phyloP scores from a whole-genome alignment of 2,113 vertebrate genomes.

The Carassius auratus region DNA sequence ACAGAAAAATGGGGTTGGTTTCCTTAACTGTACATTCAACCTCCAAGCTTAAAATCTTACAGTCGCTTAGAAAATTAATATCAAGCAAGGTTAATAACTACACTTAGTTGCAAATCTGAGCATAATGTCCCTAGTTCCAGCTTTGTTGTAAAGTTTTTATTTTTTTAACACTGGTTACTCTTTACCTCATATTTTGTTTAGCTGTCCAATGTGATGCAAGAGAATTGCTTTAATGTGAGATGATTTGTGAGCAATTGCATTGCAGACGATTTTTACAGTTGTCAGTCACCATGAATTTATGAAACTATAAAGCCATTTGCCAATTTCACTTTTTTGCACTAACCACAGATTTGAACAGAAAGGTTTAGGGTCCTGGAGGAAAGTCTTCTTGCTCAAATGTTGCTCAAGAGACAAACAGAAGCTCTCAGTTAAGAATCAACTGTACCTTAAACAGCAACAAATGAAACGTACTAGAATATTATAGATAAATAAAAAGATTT shows the following conservation, averaged over 20 bases:
- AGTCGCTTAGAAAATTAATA: neutral
- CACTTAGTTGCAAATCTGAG: neutral
- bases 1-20: too few species aligned
- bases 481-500: neutral
- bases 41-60: neutral
- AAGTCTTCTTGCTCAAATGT: neutral
- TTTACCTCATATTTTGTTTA: neutral
- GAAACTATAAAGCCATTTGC: constrained; percentile 8
- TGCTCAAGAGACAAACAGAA: neutral
- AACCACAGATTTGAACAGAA: neutral
- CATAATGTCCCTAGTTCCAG: neutral
- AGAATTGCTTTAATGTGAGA: neutral
- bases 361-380: neutral
- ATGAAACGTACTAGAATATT: neutral
- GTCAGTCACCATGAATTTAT: constrained; percentile 20
- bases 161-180: neutral
- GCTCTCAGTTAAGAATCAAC: neutral
- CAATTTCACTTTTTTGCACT: neutral
- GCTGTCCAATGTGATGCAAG: constrained; percentile 4
- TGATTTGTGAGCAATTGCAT: constrained; percentile 28
- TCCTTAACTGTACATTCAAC: neutral
- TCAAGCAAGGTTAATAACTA: neutral
- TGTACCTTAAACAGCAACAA: neutral
- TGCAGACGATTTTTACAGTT: neutral
- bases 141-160: neutral